phyloP scores from a whole-genome alignment of 2,888 invertebrate genomes.

The Polymixis lichenea region DNA sequence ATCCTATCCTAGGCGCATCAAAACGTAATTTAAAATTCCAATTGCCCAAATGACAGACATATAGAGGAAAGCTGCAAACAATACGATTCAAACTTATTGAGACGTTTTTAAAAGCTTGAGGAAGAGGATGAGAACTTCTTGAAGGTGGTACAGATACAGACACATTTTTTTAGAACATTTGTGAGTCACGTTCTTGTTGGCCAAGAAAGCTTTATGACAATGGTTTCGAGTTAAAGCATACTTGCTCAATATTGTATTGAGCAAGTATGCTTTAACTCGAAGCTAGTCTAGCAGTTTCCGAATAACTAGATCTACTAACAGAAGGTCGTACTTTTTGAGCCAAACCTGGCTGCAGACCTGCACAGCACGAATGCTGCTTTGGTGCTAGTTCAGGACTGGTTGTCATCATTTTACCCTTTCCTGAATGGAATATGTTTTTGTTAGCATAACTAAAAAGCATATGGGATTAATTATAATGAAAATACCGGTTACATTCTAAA shows the following conservation, averaged over 20 bases:
- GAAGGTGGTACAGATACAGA: slow-evolving; percentile 11
- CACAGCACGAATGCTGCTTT: neutral
- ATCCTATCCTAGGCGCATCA: slow-evolving; percentile 23
- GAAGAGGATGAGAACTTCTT: slow-evolving; percentile 33
- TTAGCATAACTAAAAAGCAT: neutral
- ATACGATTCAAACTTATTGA: slow-evolving; percentile 31
- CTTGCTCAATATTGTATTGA: slow-evolving; percentile 13
- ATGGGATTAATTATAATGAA: neutral
- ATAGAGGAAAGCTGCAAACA: slow-evolving; percentile 17
- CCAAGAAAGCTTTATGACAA: slow-evolving; percentile 38
- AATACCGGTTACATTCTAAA: slow-evolving; percentile 15
- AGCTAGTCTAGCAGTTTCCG: slow-evolving; percentile 9
- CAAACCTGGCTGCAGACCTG: neutral
- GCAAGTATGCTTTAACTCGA: no score
- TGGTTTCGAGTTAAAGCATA: slow-evolving; percentile 1
- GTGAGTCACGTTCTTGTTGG: slow-evolving; percentile 34
- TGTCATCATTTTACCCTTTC: neutral
- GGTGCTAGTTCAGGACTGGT: no score
- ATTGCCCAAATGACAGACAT: slow-evolving; percentile 2
- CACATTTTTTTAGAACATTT: slow-evolving; percentile 23
- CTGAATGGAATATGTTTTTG: neutral
- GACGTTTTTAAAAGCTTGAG: slow-evolving; percentile 37
- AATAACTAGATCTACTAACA: neutral
- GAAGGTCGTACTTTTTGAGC: neutral
- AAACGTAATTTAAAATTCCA: slow-evolving; percentile 43